Conservation (phyloP, 2,797 vertebrate species). For the Gymnothorax reevesii region DNA sequence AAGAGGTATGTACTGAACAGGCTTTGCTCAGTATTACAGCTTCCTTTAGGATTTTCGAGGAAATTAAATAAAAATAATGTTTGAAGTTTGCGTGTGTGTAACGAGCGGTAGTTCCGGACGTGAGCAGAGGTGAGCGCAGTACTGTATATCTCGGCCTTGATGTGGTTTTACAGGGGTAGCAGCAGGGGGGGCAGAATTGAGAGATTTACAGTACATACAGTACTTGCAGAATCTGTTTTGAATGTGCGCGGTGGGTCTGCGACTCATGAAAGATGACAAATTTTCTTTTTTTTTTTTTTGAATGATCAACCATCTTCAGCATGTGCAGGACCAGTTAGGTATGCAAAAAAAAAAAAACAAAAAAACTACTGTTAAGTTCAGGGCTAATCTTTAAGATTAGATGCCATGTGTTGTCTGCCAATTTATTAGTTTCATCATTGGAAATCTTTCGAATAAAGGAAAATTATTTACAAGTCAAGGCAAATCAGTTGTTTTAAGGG, state of each 20-base stretch:
- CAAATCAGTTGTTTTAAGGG: too few relatives aligned
- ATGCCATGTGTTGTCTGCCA: too few relatives aligned
- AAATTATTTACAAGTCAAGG: too few relatives aligned
- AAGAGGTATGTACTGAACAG: background rate
- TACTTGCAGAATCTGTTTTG: background rate
- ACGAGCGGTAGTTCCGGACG: background rate
- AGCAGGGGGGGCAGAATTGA: too few relatives aligned
- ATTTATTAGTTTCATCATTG: too few relatives aligned
- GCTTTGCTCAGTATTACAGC: slow-evolving; percentile 10
- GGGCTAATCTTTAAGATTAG: too few relatives aligned
- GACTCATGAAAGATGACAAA: background rate
- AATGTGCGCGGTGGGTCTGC: background rate
- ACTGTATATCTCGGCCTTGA: background rate
- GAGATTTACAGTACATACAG: background rate
- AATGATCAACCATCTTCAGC: too few relatives aligned
- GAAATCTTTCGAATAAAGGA: too few relatives aligned
- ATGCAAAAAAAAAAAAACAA: too few relatives aligned
- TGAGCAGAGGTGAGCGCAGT: background rate
- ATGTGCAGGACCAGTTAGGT: too few relatives aligned
- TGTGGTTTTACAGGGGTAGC: background rate
- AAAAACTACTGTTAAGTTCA: too few relatives aligned
- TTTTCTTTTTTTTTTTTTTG: too few relatives aligned
- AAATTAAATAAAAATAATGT: slow-evolving; percentile 38
- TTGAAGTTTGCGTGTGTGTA: background rate
- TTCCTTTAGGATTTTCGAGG: slow-evolving; percentile 18